Conservation (phyloP, 64 coral and sea anemone genomes). For the Platygyra sinensis region DNA sequence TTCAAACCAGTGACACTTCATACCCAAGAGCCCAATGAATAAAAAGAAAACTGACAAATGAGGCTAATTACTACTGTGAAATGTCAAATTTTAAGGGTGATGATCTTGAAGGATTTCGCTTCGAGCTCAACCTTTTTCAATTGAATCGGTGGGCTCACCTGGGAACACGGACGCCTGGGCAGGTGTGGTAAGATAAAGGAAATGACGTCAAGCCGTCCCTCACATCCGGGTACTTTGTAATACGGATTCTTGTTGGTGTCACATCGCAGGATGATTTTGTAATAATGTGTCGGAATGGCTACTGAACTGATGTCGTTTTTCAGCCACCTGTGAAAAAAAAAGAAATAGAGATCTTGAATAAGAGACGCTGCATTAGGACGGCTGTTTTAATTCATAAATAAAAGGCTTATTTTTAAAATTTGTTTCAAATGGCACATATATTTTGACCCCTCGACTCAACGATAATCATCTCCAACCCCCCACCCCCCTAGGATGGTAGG, state of each 20-base stretch:
- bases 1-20: too few relatives aligned
- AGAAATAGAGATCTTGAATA: not conserved
- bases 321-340: slow-evolving; percentile 54
- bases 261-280: slow-evolving; percentile 80
- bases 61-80: too few relatives aligned
- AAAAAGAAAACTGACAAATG: too few relatives aligned
- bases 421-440: too few relatives aligned
- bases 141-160: not conserved
- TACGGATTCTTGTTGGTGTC: slow-evolving; percentile 37
- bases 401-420: too few relatives aligned
- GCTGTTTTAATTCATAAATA: not conserved
- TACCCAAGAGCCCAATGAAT: too few relatives aligned
- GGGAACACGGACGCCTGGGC: not conserved
- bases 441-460: too few relatives aligned
- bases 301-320: slow-evolving; percentile 61
- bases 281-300: slow-evolving; percentile 84
- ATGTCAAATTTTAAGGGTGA: too few relatives aligned
- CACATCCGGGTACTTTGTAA: slow-evolving; percentile 68
- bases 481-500: too few relatives aligned
- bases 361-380: not conserved
- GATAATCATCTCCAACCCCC: too few relatives aligned
- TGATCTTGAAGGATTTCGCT: too few relatives aligned
- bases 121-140: too few relatives aligned
- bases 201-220: slow-evolving; percentile 83
- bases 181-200: slow-evolving; percentile 69